Base-by-base conservation (phyloP, 2,797 vertebrate genomes). In the Sparus aurata region DNA sequence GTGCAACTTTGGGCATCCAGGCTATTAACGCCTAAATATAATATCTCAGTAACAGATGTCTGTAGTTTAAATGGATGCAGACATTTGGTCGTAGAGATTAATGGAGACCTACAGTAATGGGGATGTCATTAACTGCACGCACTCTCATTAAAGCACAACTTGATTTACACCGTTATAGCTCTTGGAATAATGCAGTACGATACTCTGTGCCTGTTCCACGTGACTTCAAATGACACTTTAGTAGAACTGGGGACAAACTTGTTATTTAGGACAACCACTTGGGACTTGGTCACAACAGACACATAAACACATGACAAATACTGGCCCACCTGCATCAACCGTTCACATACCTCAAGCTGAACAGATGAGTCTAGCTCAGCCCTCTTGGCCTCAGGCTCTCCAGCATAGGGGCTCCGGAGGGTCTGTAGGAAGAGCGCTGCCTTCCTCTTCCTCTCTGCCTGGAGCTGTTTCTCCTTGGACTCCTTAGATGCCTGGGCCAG, bases 401-500 rank as follows among this genome's bases (percentile, higher is more conserved):
- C 90, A 1, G 85, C 8, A 22, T 91, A 70, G 11, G 98, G 98
- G 57, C 93, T 90, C 58, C 96, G 97, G 50, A 99, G 93, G 27
- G 96, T 98, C 84, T 99, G 98, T 18, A 99, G 91, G 85, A 99
- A 99, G 45, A 99, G 93, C 0, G 98, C 97, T 0, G 98, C 98
- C 85, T 99, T 99, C 90, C 98, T 96, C 87, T 99, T 99, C 58
- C 98, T 96, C 86, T 99, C 98, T 0, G 98, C 98, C 88, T 99
- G 98, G 4, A 99, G 96, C 91, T 99, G 98, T 89, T 98, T 99
- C 91, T 99, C 98, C 88, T 99, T 99, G 0, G 97, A 99, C 87
- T 99, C 98, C 91, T 99, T 99, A 52, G 97, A 98, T 0, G 98
- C 98, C 90, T 99, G 98, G 46, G 98, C 98, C 77, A 99, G 96